phyloP scores from a whole-genome alignment of 2,888 invertebrate species.

The Noctua fimbriata region DNA sequence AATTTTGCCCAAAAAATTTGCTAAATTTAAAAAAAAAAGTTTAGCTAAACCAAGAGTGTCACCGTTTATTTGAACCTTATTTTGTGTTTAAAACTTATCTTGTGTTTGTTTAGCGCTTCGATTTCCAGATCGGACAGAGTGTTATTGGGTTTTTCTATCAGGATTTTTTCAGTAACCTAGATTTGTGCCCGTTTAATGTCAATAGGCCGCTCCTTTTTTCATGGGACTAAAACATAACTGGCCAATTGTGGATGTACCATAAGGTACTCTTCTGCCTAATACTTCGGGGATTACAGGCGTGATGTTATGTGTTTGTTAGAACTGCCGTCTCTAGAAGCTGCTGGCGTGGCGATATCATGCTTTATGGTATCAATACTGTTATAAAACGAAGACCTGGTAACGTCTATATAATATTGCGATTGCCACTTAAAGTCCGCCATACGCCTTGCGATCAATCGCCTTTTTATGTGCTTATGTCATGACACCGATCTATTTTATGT shows the following conservation, averaged over 20 bases:
- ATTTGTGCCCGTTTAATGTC: neutral
- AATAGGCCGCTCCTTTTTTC: neutral
- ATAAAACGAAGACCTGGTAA: constrained; percentile 13
- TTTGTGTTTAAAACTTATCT: no score
- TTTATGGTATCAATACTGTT: neutral
- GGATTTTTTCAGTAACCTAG: neutral
- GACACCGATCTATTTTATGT: constrained; percentile 36
- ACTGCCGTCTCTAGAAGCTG: neutral
- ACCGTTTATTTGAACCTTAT: no score
- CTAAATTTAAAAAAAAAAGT: no score
- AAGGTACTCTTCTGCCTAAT: neutral
- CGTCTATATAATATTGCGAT: constrained; percentile 23
- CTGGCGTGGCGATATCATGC: neutral
- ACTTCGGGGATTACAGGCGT: neutral
- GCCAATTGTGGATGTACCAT: neutral
- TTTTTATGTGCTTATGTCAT: constrained; percentile 45
- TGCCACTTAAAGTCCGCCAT: constrained; percentile 26
- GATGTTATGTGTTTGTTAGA: neutral
- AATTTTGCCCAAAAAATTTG: no score
- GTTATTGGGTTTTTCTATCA: neutral
- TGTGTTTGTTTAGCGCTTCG: neutral
- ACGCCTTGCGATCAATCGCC: constrained; percentile 30
- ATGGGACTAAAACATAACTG: neutral
- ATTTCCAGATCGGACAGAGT: neutral
- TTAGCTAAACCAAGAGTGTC: no score